Evolutionary conservation across 2,797 vertebrate species (phyloP).

Genomic region (Sus cebifrons): DNA sequence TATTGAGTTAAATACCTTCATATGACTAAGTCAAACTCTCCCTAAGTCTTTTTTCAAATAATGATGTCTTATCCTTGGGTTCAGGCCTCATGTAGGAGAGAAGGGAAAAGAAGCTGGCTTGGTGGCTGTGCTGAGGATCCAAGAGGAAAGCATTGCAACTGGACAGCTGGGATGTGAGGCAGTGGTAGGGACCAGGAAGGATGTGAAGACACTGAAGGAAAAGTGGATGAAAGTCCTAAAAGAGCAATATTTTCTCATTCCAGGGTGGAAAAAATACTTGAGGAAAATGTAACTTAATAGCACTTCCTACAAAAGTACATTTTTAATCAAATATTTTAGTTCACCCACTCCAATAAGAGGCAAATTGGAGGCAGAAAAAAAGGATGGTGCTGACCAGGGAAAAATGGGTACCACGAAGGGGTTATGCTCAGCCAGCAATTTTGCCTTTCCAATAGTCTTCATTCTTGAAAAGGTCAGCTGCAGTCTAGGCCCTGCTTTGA

Average conservation of each 20-base stretch:
- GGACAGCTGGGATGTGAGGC: not conserved
- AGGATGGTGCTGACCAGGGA: not conserved
- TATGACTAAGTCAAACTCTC: not conserved
- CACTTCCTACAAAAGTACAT: not conserved
- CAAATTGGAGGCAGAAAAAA: not conserved
- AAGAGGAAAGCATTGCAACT: not conserved
- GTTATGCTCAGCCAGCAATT: not conserved
- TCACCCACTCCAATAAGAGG: not conserved
- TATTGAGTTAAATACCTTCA: constrained; percentile 33
- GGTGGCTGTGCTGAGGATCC: not conserved
- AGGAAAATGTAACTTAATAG: not conserved
- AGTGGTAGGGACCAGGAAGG: not conserved
- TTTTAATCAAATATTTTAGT: not conserved
- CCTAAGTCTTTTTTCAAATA: not conserved
- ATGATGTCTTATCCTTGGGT: not conserved
- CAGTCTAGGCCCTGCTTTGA: not conserved
- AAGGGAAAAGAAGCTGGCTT: not conserved
- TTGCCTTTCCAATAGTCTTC: not conserved
- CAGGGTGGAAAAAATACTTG: not conserved
- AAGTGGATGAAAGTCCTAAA: not conserved
- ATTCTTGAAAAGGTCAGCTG: constrained; percentile 10
- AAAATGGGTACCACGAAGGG: not conserved
- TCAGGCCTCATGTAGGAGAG: not conserved
- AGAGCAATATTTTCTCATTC: not conserved
- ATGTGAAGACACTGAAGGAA: not conserved